Evolutionary conservation across 2,888 invertebrate species (phyloP), one percentile per base, ranked within the genome.

Genomic region (Andrena chrysosceles): DNA sequence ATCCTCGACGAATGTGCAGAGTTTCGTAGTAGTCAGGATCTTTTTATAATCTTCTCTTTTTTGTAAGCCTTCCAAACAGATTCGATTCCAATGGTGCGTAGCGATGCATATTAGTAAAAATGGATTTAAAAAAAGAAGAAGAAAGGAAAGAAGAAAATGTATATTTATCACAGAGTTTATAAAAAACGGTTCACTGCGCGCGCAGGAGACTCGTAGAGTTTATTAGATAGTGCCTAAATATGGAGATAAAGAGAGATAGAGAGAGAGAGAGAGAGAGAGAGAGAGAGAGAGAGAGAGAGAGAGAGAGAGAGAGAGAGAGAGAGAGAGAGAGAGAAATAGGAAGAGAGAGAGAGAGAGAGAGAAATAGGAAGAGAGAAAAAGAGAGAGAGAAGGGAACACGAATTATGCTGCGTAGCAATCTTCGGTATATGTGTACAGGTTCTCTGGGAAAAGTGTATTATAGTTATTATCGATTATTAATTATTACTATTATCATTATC

Each of bases 51-150:
- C 54, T 64, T 81, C 59, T 54, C 66, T 56, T 49, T 13, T 66
- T 71, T 62, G 49, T 68, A 78, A 79, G 68, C 78, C 80, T 84
- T 86, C 80, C 84, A 78, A 73, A 66, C 74, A 68, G 67, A 84
- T 84, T 86, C 81, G 85, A 90, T 90, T 89, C 86, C 88, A 89
- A 91, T 91, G 92, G 91, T 91, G 91, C 91, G 89, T 89, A 86
- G 75, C 71, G 49, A 72, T 81, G 67, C 78, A 70, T 85, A 84
- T 74, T 75, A 77, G 77, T 54, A 69, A 80, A 83, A 75, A 42
- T 42, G 42, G 71, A 42, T 83, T 69, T 62, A 68, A 67, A 66
- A 75, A 42, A 79, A 48, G 74, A 64, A 70, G 71, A 33, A 63
- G 52, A 78, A 77, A 56, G 52, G 29, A 26, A 70, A 74, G 73